These are phyloP conservation scores for Elysia crispata DNA, from an alignment of 2,888 invertebrate species.

Conservation along the genomic window DNA sequence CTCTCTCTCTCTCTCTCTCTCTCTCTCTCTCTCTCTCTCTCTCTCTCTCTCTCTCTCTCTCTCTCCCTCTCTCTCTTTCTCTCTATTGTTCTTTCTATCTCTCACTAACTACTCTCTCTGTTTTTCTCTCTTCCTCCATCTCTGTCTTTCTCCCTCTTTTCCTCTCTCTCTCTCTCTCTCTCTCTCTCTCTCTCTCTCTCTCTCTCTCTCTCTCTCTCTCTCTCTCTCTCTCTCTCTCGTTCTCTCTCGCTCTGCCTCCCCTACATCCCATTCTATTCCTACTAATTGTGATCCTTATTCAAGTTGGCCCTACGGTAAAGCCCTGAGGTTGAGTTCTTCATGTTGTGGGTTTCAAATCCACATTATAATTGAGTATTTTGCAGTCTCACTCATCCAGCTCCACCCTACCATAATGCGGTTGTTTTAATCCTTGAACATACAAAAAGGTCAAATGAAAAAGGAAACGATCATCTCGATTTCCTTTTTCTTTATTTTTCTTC, in stretches of 20 bases:
- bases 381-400: too few species aligned
- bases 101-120: background rate
- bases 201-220: background rate
- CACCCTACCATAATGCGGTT: too few species aligned
- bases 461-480: too few species aligned
- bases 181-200: background rate
- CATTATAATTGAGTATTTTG: too few species aligned
- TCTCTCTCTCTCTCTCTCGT: background rate
- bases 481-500: too few species aligned
- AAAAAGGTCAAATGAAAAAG: too few species aligned
- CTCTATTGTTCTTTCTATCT: background rate
- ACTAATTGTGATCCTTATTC: conserved; percentile 1
- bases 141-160: background rate
- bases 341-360: too few species aligned
- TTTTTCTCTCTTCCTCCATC: background rate
- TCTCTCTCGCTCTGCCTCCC: conserved; percentile 3
- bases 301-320: too few species aligned
- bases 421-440: too few species aligned
- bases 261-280: conserved; percentile 2
- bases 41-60: background rate
- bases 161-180: conserved; percentile 36
- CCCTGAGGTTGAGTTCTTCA: too few species aligned
- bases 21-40: too few species aligned
- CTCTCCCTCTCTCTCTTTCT: conserved; percentile 9
- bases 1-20: background rate